Evolutionary conservation across 2,113 vertebrate genomes (phyloP).

Genomic region (Strigops habroptila): DNA sequence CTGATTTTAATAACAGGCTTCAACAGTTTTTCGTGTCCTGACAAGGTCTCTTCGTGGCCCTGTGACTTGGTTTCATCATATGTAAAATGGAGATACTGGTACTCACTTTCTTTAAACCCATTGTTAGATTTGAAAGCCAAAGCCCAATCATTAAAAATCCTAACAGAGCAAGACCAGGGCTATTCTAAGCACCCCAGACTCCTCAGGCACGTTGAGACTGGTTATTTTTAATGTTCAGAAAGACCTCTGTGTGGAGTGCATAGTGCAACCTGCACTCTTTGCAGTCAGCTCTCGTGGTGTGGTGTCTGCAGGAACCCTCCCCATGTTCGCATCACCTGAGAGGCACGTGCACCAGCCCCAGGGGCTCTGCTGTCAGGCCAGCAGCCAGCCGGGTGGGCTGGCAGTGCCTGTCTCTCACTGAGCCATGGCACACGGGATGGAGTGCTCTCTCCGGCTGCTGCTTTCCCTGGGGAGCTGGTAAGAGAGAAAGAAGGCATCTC

Average conservation of each 20-base stretch:
- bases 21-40: background rate
- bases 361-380: background rate
- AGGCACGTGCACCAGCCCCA: fast-evolving
- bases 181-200: background rate
- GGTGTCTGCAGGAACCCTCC: background rate
- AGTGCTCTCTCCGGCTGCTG: background rate
- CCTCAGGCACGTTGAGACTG: fast-evolving
- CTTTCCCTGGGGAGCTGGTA: background rate
- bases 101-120: background rate
- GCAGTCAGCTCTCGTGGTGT: fast-evolving
- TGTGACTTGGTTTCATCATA: background rate
- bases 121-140: background rate
- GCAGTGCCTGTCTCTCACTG: fast-evolving
- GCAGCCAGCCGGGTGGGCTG: background rate
- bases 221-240: background rate
- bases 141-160: background rate
- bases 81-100: background rate
- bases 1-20: background rate
- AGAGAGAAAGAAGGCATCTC: background rate
- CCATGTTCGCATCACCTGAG: fast-evolving
- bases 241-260: background rate
- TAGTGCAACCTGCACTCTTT: background rate
- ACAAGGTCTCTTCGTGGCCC: background rate
- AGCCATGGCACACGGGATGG: fast-evolving
- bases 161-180: background rate